Conservation (phyloP, 1,140 invertebrate genomes). For the Dinothrombium tinctorium region DNA sequence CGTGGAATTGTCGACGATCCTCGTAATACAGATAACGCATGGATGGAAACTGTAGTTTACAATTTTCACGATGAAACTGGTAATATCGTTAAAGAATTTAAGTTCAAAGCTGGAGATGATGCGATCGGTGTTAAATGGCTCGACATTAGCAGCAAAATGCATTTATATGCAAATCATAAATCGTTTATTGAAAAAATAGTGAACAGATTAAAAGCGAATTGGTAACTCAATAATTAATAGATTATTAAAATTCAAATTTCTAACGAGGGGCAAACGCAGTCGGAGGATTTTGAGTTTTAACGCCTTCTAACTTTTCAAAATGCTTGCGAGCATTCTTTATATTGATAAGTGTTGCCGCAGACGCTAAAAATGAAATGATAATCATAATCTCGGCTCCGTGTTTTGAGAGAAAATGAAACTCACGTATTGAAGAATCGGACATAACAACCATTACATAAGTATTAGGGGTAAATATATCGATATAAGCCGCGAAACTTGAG, state of each 20-base stretch:
- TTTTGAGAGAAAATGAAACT: constrained; percentile 26
- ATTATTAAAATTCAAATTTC: too few relatives aligned
- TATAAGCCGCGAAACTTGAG: constrained; percentile 87
- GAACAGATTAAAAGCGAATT: too few relatives aligned
- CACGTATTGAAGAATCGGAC: constrained; percentile 79
- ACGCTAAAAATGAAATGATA: constrained; percentile 33
- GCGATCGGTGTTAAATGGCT: constrained; percentile 63
- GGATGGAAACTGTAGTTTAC: constrained; percentile 82
- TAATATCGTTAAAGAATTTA: constrained; percentile 32
- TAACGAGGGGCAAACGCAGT: too few relatives aligned
- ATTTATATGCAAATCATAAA: constrained; percentile 9
- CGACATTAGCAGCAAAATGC: too few relatives aligned
- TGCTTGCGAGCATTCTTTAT: constrained; percentile 91
- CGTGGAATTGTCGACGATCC: constrained; percentile 85
- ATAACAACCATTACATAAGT: constrained; percentile 98
- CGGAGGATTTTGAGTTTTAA: too few relatives aligned
- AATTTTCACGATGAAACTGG: constrained; percentile 72
- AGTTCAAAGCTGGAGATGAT: constrained; percentile 67
- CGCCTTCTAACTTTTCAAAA: constrained; percentile 78
- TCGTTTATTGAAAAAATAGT: constrained; percentile 6
- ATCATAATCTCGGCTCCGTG: too few relatives aligned
- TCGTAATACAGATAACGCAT: constrained; percentile 87
- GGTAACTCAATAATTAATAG: too few relatives aligned
- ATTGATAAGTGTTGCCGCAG: constrained; percentile 85
- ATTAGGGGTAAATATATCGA: constrained; percentile 93